Conservation (phyloP, 2,888 invertebrate genomes). For the Hydropsyche betteni region DNA sequence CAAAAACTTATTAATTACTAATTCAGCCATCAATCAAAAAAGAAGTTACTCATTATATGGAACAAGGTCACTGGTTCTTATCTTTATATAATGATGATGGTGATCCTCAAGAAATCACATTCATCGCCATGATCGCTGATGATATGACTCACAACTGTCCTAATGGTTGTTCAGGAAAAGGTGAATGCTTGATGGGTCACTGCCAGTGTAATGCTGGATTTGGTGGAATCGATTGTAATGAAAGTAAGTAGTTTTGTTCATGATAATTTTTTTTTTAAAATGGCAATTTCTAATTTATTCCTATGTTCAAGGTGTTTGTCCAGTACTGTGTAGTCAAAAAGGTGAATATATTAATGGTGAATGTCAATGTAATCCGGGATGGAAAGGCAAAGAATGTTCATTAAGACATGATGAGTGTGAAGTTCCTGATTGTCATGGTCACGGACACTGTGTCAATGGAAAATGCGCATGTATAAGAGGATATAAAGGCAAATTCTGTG, state of each 20-base stretch:
- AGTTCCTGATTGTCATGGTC: conserved; percentile 94
- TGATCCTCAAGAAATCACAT: conserved; percentile 86
- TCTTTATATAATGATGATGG: conserved; percentile 96
- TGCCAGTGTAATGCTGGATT: conserved; percentile 97
- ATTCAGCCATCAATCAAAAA: conserved; percentile 83
- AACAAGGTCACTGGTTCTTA: conserved; percentile 96
- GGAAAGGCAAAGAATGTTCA: conserved; percentile 98
- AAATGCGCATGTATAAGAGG: conserved; percentile 94
- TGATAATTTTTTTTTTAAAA: conserved; percentile 3
- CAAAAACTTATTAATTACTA: conserved; percentile 52
- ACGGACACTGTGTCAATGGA: conserved; percentile 95
- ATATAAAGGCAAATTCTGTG: conserved; percentile 94
- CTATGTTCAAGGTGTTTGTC: conserved; percentile 80
- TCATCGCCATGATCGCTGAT: conserved; percentile 84
- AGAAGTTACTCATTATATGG: conserved; percentile 94
- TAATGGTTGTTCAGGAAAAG: conserved; percentile 95
- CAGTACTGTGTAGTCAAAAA: conserved; percentile 94
- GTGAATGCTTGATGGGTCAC: conserved; percentile 93
- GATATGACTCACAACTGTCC: conserved; percentile 96
- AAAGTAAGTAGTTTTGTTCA: conserved; percentile 73
- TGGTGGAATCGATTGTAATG: conserved; percentile 95
- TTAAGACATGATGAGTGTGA: conserved; percentile 95
- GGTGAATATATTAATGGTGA: conserved; percentile 97
- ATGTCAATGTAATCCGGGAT: conserved; percentile 97
- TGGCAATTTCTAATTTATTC: background rate